Evolutionary conservation across 2,888 invertebrate genomes (phyloP).

Genomic region (Habrosyne pyritoides): DNA sequence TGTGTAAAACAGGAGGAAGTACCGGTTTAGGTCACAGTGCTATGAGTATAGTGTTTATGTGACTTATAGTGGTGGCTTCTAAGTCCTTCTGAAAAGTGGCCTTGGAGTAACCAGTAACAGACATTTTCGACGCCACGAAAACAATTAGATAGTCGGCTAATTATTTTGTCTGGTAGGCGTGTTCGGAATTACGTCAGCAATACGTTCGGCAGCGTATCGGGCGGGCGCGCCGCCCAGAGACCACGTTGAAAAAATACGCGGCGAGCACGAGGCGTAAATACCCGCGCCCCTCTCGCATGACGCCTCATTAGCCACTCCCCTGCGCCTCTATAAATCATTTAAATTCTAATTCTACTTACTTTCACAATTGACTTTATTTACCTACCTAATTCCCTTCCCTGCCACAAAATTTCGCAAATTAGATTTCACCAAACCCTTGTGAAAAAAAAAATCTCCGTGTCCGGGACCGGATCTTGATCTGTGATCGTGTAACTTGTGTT

Average conservation of each 20-base stretch:
- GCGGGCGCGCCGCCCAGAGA: constrained; percentile 52
- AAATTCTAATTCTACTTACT: constrained; percentile 83
- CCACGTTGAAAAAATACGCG: constrained; percentile 60
- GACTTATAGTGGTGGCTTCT: too few relatives aligned
- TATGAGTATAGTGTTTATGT: too few relatives aligned
- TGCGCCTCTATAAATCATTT: constrained; percentile 81
- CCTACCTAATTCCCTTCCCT: constrained; percentile 76
- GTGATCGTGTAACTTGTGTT: constrained; percentile 51
- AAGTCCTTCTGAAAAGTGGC: neutral
- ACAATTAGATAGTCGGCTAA: constrained; percentile 40
- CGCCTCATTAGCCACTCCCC: constrained; percentile 83
- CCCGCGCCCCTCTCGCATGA: constrained; percentile 77
- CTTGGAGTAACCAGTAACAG: constrained; percentile 8
- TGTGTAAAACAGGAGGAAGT: too few relatives aligned
- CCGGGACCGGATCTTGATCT: constrained; percentile 55
- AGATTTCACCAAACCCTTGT: constrained; percentile 70
- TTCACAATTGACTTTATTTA: constrained; percentile 80
- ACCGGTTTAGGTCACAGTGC: too few relatives aligned
- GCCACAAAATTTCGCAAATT: constrained; percentile 78
- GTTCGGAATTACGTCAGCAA: constrained; percentile 54
- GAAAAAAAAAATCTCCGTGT: constrained; percentile 65
- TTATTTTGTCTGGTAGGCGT: constrained; percentile 55
- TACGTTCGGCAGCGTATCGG: constrained; percentile 18
- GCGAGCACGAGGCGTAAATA: constrained; percentile 68
- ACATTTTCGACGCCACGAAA: constrained; percentile 21